phyloP scores from a whole-genome alignment of 2,797 vertebrate genomes.

The Scleropages formosus region DNA sequence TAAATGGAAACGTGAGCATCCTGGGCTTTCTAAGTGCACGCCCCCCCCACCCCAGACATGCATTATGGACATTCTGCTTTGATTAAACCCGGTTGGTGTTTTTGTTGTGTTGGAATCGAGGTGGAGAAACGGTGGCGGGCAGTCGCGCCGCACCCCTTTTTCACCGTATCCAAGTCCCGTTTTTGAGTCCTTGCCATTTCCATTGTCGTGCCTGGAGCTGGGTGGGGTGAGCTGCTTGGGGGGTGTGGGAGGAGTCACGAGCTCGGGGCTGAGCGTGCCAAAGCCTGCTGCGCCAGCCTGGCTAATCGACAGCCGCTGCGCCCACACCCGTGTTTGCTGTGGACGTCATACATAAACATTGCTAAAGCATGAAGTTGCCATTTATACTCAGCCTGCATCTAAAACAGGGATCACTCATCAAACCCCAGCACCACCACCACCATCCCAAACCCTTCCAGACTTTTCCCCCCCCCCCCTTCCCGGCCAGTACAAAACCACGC shows the following conservation, averaged over 20 bases:
- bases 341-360: slow-evolving; percentile 4
- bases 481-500: not conserved
- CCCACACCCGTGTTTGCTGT: slow-evolving; percentile 18
- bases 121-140: not conserved
- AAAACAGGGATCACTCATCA: too few relatives aligned
- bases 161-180: not conserved
- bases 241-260: slow-evolving; percentile 20
- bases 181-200: not conserved
- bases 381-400: not conserved
- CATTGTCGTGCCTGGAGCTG: slow-evolving; percentile 23
- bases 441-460: too few relatives aligned
- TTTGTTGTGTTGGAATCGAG: not conserved
- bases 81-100: not conserved
- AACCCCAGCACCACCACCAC: too few relatives aligned
- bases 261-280: slow-evolving; percentile 3
- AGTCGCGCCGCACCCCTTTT: not conserved
- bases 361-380: slow-evolving; percentile 1
- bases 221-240: not conserved
- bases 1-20: slow-evolving; percentile 16
- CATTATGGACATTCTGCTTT: not conserved
- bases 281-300: not conserved
- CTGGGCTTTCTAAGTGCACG: not conserved
- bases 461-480: too few relatives aligned
- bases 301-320: not conserved
- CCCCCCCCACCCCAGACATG: slow-evolving; percentile 17